A percentile compares a stretch with the other conserved stretches of the same genome.
Conservation (phyloP, 2,113 vertebrate genomes). For the Microcebus griseorufus region DNA sequence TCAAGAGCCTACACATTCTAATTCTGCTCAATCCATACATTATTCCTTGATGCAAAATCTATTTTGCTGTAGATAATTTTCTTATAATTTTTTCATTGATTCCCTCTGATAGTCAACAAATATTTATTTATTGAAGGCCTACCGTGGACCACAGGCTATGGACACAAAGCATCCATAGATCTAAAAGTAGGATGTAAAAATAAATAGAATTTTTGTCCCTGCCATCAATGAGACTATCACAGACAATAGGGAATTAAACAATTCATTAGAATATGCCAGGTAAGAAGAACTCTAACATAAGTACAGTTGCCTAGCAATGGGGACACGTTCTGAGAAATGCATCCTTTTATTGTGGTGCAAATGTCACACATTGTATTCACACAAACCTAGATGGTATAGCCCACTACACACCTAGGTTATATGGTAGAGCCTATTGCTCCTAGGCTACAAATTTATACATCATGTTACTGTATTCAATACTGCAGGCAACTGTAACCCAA, state of each 20-base stretch:
- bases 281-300: neutral
- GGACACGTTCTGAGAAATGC: neutral
- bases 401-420: neutral
- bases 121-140: neutral
- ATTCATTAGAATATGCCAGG: neutral
- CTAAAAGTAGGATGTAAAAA: neutral
- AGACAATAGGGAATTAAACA: neutral
- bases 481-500: neutral
- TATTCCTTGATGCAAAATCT: neutral
- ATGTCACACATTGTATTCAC: neutral
- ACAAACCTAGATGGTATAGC: neutral
- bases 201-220: neutral
- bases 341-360: neutral
- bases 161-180: neutral
- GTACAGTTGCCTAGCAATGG: too few species aligned
- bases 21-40: neutral
- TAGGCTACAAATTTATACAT: neutral
- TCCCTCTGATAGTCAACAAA: neutral
- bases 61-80: neutral
- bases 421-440: neutral
- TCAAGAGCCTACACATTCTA: neutral
- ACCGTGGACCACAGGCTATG: neutral
- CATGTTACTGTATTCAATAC: neutral
- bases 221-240: neutral
- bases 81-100: neutral